Conservation (phyloP, 2,888 invertebrate genomes). For the Dilophus febrilis region DNA sequence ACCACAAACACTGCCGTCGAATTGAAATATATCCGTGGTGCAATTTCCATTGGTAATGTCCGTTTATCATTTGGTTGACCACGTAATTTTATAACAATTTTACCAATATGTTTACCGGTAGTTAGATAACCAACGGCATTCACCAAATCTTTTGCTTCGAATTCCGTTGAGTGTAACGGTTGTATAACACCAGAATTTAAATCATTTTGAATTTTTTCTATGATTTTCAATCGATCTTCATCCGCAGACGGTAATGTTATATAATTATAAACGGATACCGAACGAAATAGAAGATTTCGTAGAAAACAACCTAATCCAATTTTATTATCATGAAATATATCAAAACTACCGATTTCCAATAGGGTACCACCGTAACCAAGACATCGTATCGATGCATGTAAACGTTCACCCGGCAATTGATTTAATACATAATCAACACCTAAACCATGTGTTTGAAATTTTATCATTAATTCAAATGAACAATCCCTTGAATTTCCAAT, state of each 20-base stretch:
- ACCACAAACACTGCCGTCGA: background rate
- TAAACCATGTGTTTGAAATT: constrained; percentile 34
- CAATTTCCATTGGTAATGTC: background rate
- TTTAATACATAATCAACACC: constrained; percentile 45
- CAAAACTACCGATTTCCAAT: constrained; percentile 46
- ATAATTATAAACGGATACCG: constrained; percentile 37
- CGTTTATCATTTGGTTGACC: constrained; percentile 13
- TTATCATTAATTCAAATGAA: constrained; percentile 37
- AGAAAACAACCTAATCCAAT: constrained; percentile 24
- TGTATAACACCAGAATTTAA: constrained; percentile 35
- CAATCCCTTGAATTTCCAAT: constrained; percentile 39
- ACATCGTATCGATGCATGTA: constrained; percentile 28
- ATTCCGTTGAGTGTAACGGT: constrained; percentile 36
- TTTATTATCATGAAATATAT: constrained; percentile 33
- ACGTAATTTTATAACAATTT: constrained; percentile 27
- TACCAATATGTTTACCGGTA: constrained; percentile 39
- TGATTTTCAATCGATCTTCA: constrained; percentile 9
- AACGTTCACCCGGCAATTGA: constrained; percentile 41
- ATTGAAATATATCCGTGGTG: background rate
- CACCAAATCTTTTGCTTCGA: constrained; percentile 34
- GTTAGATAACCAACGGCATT: constrained; percentile 33
- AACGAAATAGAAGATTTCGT: constrained; percentile 42
- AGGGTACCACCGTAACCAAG: constrained; percentile 31
- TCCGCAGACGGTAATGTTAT: constrained; percentile 26
- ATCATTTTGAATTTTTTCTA: background rate